Percentiles rank a stretch among this genome's conserved stretches.
These are phyloP conservation scores for Caretta caretta DNA, from an alignment of 2,113 vertebrate genomes.

Conservation along the genomic window DNA sequence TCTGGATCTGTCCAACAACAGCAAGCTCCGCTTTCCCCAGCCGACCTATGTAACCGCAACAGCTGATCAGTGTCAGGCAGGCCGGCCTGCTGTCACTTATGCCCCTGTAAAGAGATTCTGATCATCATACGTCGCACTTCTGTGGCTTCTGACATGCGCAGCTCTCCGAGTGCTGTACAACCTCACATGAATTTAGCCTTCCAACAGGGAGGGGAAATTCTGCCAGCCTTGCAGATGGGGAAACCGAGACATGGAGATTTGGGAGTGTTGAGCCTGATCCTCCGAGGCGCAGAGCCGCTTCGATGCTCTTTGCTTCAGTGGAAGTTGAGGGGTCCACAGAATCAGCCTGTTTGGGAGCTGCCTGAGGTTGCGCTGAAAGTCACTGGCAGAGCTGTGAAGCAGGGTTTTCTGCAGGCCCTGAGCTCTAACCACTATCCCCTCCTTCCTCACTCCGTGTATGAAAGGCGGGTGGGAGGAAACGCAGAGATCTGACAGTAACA, in stretches of 20 bases:
- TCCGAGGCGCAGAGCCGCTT: not conserved
- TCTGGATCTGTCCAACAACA: not conserved
- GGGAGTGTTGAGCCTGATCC: not conserved
- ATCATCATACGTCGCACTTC: not conserved
- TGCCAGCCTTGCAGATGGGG: not conserved
- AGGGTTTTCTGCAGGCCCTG: not conserved
- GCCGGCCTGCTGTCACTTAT: not conserved
- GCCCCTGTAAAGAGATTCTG: not conserved
- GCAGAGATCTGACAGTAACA: no score
- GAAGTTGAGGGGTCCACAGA: not conserved
- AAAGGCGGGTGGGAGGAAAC: no score
- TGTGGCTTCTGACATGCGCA: not conserved
- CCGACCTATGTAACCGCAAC: not conserved
- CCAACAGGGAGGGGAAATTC: not conserved
- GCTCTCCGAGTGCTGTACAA: no score
- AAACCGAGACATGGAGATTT: not conserved
- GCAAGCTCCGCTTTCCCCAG: not conserved
- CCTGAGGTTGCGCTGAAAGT: not conserved
- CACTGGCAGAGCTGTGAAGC: not conserved
- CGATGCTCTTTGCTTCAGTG: not conserved
- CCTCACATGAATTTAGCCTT: not conserved
- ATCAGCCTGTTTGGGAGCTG: not conserved
- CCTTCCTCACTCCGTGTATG: not conserved
- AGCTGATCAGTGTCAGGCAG: not conserved
- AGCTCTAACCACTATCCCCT: not conserved